Conservation (phyloP, 2,888 invertebrate species). For the Erynnis tages region DNA sequence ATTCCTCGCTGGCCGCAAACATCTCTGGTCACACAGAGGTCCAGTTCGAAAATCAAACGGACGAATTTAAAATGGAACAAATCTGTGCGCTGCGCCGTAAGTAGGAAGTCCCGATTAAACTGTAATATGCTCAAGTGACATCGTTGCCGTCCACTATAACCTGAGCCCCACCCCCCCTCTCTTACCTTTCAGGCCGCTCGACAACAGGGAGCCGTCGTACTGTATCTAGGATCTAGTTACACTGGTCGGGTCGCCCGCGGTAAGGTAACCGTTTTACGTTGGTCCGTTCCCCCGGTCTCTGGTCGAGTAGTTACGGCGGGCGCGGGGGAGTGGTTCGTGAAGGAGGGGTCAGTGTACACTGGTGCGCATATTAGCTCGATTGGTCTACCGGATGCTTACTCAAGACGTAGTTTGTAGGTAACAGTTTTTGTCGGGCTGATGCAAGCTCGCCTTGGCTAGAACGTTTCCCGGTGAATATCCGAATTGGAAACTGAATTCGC, state of each 20-base stretch:
- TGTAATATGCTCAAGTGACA: constrained; percentile 77
- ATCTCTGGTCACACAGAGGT: constrained; percentile 24
- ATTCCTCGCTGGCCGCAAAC: background rate
- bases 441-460: constrained; percentile 22
- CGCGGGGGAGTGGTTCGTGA: constrained; percentile 35
- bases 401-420: constrained; percentile 58
- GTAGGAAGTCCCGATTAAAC: constrained; percentile 78
- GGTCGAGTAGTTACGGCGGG: constrained; percentile 26
- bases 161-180: constrained; percentile 44
- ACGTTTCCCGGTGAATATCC: constrained; percentile 24
- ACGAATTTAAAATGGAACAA: constrained; percentile 69
- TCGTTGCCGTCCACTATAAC: constrained; percentile 48
- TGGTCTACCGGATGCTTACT: constrained; percentile 74
- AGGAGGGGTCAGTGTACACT: constrained; percentile 47
- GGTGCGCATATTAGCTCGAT: constrained; percentile 72
- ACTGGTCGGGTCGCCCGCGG: constrained; percentile 24
- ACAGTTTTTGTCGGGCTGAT: constrained; percentile 39
- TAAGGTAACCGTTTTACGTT: constrained; percentile 4
- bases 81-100: constrained; percentile 66
- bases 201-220: constrained; percentile 17
- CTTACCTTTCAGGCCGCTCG: constrained; percentile 26
- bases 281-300: constrained; percentile 37
- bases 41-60: constrained; percentile 37
- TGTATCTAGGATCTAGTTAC: constrained; percentile 16
- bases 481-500: constrained; percentile 10